Evolutionary conservation across 2,113 vertebrate genomes (phyloP).

Genomic region (Podocnemis expansa): DNA sequence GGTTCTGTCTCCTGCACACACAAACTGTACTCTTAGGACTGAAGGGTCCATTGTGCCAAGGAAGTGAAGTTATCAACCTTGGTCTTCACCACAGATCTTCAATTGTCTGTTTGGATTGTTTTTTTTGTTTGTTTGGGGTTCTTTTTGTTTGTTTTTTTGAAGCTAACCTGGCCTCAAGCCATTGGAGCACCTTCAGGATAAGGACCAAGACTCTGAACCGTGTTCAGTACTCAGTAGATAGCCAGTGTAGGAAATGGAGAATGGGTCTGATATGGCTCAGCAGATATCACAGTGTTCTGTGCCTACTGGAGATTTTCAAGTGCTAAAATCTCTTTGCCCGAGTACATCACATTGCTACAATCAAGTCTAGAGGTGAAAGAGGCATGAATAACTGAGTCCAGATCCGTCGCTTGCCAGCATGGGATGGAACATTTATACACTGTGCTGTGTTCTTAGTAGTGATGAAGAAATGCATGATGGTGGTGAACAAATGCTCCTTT

Average conservation of each 20-base stretch:
- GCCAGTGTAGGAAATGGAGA: neutral
- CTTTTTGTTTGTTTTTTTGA: neutral
- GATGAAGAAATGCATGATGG: neutral
- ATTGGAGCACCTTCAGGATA: neutral
- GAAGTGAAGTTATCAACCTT: neutral
- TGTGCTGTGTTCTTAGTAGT: neutral
- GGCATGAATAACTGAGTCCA: neutral
- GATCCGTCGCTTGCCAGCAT: neutral
- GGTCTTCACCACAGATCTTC: neutral
- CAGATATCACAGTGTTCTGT: neutral
- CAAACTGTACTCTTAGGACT: neutral
- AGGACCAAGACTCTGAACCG: neutral
- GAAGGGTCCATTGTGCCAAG: neutral
- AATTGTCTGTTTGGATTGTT: no score
- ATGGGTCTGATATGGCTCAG: neutral
- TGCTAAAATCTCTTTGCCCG: neutral
- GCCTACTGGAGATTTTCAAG: neutral
- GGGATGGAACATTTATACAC: neutral
- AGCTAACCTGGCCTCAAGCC: neutral
- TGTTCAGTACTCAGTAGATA: fast-evolving
- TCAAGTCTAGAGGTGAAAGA: neutral
- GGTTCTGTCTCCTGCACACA: neutral
- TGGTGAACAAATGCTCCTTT: neutral
- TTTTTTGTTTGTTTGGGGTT: no score
- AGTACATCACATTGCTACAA: neutral